Evolutionary conservation across 2,888 invertebrate species (phyloP).

Genomic region (Carcina quercana): DNA sequence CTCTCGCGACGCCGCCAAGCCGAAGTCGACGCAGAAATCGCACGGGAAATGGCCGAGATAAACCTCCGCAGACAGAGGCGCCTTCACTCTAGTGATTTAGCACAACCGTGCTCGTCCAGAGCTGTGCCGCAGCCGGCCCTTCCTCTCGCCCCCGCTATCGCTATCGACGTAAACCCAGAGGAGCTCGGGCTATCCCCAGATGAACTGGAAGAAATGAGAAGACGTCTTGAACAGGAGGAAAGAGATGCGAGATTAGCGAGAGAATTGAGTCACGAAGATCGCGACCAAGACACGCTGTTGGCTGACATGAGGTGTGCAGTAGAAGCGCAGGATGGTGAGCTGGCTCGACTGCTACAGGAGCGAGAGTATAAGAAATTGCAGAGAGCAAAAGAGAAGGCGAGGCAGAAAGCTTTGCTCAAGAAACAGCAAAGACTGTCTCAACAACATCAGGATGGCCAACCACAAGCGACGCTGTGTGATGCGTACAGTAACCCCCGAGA

Average conservation of each 20-base stretch:
- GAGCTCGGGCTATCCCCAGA: conserved; percentile 53
- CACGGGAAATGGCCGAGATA: conserved; percentile 63
- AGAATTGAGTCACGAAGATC: conserved; percentile 51
- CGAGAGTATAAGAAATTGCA: conserved; percentile 65
- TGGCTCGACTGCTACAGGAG: conserved; percentile 59
- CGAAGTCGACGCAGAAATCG: conserved; percentile 64
- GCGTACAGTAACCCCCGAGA: conserved; percentile 65
- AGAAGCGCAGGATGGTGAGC: conserved; percentile 64
- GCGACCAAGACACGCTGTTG: conserved; percentile 48
- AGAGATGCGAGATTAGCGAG: conserved; percentile 55
- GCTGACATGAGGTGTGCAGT: conserved; percentile 67
- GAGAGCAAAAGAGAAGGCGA: conserved; percentile 61
- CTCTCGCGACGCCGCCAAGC: conserved; percentile 54
- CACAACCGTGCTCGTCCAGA: conserved; percentile 51
- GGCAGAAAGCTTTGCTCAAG: conserved; percentile 60
- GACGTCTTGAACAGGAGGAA: conserved; percentile 59
- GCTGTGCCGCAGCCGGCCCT: conserved; percentile 27
- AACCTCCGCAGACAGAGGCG: conserved; percentile 56
- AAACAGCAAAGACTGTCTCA: conserved; percentile 53
- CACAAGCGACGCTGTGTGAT: conserved; percentile 52
- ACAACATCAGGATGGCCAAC: conserved; percentile 8
- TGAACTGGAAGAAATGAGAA: conserved; percentile 56
- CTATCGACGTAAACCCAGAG: conserved; percentile 40
- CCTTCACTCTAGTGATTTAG: conserved; percentile 34
- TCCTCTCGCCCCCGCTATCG: conserved; percentile 17